phyloP scores from a whole-genome alignment of 2,113 vertebrate genomes.

The Hemicordylus capensis region DNA sequence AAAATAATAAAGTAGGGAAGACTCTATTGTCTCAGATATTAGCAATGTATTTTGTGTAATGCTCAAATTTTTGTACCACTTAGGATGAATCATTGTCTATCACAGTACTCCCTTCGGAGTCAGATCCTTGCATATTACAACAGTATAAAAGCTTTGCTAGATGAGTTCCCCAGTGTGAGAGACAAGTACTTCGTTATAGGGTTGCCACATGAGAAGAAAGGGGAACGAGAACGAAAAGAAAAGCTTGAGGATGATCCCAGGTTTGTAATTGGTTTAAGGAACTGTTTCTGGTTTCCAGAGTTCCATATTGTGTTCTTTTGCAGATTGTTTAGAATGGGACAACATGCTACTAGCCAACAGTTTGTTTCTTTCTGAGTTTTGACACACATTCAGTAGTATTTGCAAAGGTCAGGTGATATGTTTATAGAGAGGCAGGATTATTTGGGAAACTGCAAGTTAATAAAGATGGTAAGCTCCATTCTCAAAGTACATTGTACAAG shows the following conservation, averaged over 20 bases:
- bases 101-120: conserved; percentile 65
- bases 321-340: not conserved
- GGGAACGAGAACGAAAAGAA: conserved; percentile 48
- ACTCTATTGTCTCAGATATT: rapidly evolving
- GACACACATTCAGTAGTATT: not conserved
- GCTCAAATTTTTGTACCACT: conserved; percentile 16
- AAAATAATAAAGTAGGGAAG: not conserved
- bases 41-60: not conserved
- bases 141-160: conserved; percentile 71
- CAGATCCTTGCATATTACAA: conserved; percentile 73
- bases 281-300: not conserved
- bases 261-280: conserved; percentile 38
- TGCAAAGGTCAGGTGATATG: not conserved
- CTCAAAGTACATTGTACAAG: not conserved
- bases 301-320: not conserved
- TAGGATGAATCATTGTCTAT: conserved; percentile 70
- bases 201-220: conserved; percentile 52
- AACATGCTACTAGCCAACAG: not conserved
- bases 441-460: not conserved
- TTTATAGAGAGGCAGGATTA: not conserved
- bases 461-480: not conserved
- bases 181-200: conserved; percentile 75
- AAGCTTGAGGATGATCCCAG: conserved; percentile 63
- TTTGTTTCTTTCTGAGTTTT: not conserved
- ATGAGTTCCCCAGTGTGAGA: conserved; percentile 68